Conservation (phyloP, 2,888 invertebrate species). For the Dryococelus australis region DNA sequence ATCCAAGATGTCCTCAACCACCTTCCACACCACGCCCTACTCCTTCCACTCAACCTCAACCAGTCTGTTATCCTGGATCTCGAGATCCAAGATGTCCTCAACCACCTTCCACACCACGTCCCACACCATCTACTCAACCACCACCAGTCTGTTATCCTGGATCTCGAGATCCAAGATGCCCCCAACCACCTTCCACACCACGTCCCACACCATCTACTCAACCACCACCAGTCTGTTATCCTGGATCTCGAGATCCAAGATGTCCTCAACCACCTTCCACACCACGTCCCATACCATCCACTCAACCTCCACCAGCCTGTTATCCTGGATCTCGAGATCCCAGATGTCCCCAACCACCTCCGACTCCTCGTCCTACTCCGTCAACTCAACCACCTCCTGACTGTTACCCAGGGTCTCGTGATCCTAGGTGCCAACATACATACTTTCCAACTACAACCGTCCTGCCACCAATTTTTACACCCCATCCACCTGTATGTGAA, state of each 20-base stretch:
- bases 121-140: background rate
- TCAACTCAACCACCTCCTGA: conserved; percentile 35
- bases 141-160: background rate
- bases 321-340: conserved; percentile 50
- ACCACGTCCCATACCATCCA: background rate
- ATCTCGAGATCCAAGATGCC: background rate
- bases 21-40: too few species aligned
- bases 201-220: conserved; percentile 34
- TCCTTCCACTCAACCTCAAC: background rate
- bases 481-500: conserved; percentile 42
- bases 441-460: conserved; percentile 40
- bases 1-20: conserved; percentile 52
- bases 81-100: background rate
- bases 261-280: background rate
- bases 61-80: background rate
- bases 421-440: conserved; percentile 50
- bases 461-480: conserved; percentile 39
- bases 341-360: conserved; percentile 52
- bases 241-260: background rate
- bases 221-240: background rate
- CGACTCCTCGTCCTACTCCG: conserved; percentile 23
- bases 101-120: background rate
- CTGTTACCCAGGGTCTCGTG: conserved; percentile 53
- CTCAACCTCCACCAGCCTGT: conserved; percentile 33
- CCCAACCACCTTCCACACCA: conserved; percentile 33